These are phyloP conservation scores for Cheilosia grossa DNA, from an alignment of 2,888 invertebrate species.

Conservation along the genomic window DNA sequence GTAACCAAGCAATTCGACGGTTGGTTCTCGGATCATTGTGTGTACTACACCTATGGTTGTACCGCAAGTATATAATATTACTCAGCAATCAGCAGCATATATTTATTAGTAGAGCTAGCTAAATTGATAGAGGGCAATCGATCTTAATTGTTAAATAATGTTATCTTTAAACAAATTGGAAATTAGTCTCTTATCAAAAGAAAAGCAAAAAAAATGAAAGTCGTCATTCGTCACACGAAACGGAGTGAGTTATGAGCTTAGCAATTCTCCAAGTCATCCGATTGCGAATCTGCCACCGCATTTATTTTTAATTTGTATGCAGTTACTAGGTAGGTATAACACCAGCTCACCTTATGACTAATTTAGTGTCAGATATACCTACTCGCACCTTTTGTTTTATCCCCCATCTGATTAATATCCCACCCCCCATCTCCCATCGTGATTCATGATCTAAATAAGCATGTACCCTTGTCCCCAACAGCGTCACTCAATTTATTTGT, in stretches of 20 bases:
- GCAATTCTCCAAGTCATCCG: slow-evolving; percentile 53
- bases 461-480: slow-evolving; percentile 23
- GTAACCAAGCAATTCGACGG: too few species aligned
- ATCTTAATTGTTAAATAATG: slow-evolving; percentile 20
- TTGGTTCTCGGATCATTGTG: too few species aligned
- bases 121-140: slow-evolving; percentile 18
- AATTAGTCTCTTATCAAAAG: slow-evolving; percentile 16
- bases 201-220: slow-evolving; percentile 3
- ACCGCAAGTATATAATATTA: too few species aligned
- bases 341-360: slow-evolving; percentile 46
- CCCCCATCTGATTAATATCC: slow-evolving; percentile 41
- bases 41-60: too few species aligned
- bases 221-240: slow-evolving; percentile 12
- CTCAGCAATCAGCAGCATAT: neutral
- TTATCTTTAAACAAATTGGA: neutral
- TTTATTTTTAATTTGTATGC: slow-evolving; percentile 10
- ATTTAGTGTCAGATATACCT: slow-evolving; percentile 30
- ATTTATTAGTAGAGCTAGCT: neutral
- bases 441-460: slow-evolving; percentile 39
- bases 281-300: slow-evolving; percentile 30
- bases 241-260: slow-evolving; percentile 19
- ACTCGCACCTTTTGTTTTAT: slow-evolving; percentile 44
- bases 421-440: slow-evolving; percentile 33
- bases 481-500: neutral
- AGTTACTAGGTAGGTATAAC: slow-evolving; percentile 5